A percentile compares a stretch with the other conserved stretches of the same genome.
These are phyloP conservation scores for Masnerella sp. DNA, from an alignment of 2,888 invertebrate species.

Conservation along the genomic window DNA sequence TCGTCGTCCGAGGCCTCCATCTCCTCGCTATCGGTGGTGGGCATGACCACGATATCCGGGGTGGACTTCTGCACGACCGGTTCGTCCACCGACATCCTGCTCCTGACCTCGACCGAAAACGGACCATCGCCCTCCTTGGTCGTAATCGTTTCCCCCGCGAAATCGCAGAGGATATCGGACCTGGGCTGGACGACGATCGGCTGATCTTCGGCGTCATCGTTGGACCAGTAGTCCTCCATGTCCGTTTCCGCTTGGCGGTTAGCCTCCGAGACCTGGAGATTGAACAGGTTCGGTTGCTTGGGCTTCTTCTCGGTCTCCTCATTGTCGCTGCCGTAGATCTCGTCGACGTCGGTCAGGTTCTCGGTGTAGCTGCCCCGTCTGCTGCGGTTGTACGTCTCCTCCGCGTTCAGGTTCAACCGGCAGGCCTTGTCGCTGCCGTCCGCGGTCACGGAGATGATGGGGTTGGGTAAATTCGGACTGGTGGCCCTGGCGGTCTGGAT, in stretches of 20 bases:
- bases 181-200: slow-evolving; percentile 67
- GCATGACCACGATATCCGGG: slow-evolving; percentile 65
- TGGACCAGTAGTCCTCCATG: slow-evolving; percentile 72
- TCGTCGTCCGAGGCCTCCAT: slow-evolving; percentile 75
- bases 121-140: slow-evolving; percentile 76
- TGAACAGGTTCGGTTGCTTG: slow-evolving; percentile 38
- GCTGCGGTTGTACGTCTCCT: slow-evolving; percentile 50
- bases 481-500: slow-evolving; percentile 30
- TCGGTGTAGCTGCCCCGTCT: slow-evolving; percentile 69
- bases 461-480: slow-evolving; percentile 58
- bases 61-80: slow-evolving; percentile 16
- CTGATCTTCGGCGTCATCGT: slow-evolving; percentile 67
- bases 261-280: slow-evolving; percentile 62
- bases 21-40: slow-evolving; percentile 73
- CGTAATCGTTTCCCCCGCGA: slow-evolving; percentile 72
- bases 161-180: slow-evolving; percentile 70
- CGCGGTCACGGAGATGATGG: slow-evolving; percentile 71
- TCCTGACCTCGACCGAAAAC: slow-evolving; percentile 73
- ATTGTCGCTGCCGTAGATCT: slow-evolving; percentile 72
- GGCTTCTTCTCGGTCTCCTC: slow-evolving; percentile 60
- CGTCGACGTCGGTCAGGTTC: slow-evolving; percentile 74
- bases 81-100: slow-evolving; percentile 69
- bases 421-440: slow-evolving; percentile 34
- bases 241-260: slow-evolving; percentile 72
- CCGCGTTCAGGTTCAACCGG: slow-evolving; percentile 51